Conservation (phyloP, 1,140 invertebrate genomes). For the Ceratitis capitata region DNA sequence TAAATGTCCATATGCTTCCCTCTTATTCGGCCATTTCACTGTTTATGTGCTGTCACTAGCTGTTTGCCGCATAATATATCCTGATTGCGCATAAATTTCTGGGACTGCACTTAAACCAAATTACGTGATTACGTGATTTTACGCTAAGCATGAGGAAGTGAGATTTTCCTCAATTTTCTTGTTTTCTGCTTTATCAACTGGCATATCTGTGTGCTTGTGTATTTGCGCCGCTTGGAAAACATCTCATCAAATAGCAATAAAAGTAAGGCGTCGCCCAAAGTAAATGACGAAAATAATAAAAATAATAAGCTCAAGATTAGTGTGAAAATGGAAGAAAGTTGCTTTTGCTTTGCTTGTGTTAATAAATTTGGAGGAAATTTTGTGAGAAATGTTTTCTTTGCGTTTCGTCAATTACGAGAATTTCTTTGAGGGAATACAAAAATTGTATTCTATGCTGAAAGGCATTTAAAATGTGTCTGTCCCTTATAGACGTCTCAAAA, state of each 20-base stretch:
- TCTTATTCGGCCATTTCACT: not conserved
- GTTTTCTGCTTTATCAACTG: not conserved
- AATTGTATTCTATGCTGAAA: not conserved
- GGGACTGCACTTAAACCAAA: constrained; percentile 11
- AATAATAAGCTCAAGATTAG: not conserved
- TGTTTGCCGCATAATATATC: not conserved
- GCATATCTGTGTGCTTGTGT: not conserved
- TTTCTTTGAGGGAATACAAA: too few relatives aligned
- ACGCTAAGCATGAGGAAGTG: not conserved
- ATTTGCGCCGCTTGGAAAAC: not conserved
- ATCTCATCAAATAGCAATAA: not conserved
- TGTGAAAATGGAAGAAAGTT: not conserved
- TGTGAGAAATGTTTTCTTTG: too few relatives aligned
- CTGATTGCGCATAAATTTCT: constrained; percentile 20
- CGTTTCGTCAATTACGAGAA: not conserved
- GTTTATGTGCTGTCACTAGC: not conserved
- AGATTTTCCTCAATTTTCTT: not conserved
- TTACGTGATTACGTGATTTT: constrained; percentile 32
- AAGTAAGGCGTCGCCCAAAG: not conserved
- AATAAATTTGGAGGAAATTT: too few relatives aligned
- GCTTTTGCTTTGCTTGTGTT: not conserved
- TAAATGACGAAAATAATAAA: constrained; percentile 5
- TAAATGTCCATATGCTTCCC: not conserved
- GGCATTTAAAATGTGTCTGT: not conserved
- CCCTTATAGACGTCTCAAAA: too few relatives aligned